phyloP scores from a whole-genome alignment of 2,888 invertebrate species.

The Agrypnus murinus region DNA sequence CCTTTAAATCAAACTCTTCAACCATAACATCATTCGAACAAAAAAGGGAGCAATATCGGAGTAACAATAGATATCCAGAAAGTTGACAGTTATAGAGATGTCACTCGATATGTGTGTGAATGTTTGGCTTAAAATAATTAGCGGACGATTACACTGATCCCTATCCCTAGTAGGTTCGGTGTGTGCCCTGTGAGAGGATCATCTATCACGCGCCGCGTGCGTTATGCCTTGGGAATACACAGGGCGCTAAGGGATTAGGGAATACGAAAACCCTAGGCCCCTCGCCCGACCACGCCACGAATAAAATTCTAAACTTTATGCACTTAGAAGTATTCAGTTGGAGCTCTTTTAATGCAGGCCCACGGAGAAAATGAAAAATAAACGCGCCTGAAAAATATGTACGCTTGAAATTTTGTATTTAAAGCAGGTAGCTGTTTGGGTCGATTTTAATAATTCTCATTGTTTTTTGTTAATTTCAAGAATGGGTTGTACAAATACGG shows the following conservation, averaged over 20 bases:
- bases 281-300: slow-evolving; percentile 44
- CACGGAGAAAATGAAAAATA: slow-evolving; percentile 42
- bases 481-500: too few species aligned
- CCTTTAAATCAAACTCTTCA: too few species aligned
- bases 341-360: slow-evolving; percentile 40
- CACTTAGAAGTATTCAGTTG: slow-evolving; percentile 43
- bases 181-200: slow-evolving; percentile 49
- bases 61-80: slow-evolving; percentile 10
- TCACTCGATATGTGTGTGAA: slow-evolving; percentile 55
- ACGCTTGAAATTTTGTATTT: too few species aligned
- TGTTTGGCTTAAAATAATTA: slow-evolving; percentile 58
- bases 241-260: slow-evolving; percentile 53
- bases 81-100: slow-evolving; percentile 38
- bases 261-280: slow-evolving; percentile 47
- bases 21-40: too few species aligned
- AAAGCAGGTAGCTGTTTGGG: too few species aligned
- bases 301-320: slow-evolving; percentile 52
- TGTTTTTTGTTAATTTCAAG: too few species aligned
- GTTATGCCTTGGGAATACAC: slow-evolving; percentile 51
- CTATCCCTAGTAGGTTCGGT: slow-evolving; percentile 42
- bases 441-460: too few species aligned
- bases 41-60: neutral
- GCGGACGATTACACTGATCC: slow-evolving; percentile 54
- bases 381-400: slow-evolving; percentile 30
- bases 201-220: slow-evolving; percentile 55